Evolutionary conservation across 2,888 invertebrate genomes (phyloP), one percentile per base, ranked within the genome.

Genomic region (Aspidiotus rigidus): DNA sequence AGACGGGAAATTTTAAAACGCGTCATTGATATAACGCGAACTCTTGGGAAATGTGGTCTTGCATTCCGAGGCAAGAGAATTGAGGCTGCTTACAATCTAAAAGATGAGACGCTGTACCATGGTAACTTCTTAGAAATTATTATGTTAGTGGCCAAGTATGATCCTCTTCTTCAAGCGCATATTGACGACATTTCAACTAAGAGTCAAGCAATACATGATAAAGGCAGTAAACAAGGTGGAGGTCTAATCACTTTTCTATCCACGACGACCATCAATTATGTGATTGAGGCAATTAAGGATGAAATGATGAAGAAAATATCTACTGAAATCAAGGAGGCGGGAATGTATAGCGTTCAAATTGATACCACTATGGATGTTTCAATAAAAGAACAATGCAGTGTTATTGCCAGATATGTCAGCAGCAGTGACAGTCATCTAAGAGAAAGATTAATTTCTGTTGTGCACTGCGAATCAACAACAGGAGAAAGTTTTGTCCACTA

Each of bases 41-140:
- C 15, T 28, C 53, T 64, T 53, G 39, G n/a, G 13, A 64, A 53
- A 1, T 15, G 64, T 28, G 64, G 64, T 28, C 11, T 49, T 49
- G 54, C 28, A 49, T 63, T 53, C 17, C 39, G 63, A 13, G 63
- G 63, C 10, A 16, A 63, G 28, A 63, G 54, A 17, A 53, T 13
- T 53, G 63, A 54, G 54, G 63, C 63, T 7, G 53, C 63, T 49
- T 63, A 54, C 54, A 63, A 8, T 53, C 7, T 63, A 17, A 63
- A 39, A 53, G 54, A 63, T 16, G 39, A 53, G 28, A 63, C 10
- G 10, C 16, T 63, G 28, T 28, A 63, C 53, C 63, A 64, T 55
- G 64, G 64, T 53, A 64, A 64, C 64, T 64, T 64, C 54, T 54
- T 64, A 16, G 54, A 64, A 54, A 64, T 64, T 28, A 40, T 62